Percentiles rank a stretch among this genome's conserved stretches.
phyloP scores from a whole-genome alignment of 2,888 invertebrate genomes.

The Muschampia plurimacula region DNA sequence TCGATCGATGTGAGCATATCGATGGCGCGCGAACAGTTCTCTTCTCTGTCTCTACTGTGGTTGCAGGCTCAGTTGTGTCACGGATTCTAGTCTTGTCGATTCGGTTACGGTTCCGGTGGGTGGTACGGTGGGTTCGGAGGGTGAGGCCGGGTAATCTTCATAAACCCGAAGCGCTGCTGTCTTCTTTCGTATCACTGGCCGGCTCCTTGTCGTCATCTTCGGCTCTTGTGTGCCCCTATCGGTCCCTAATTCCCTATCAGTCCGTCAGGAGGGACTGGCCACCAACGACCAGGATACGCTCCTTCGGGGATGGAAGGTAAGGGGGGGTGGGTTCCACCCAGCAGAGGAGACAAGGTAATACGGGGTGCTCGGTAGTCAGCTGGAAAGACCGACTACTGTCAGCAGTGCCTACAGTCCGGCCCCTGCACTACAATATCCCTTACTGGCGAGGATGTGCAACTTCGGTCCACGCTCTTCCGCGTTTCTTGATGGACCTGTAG shows the following conservation, averaged over 20 bases:
- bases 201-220: not conserved
- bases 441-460: slow-evolving; percentile 5
- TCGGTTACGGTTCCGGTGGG: too few relatives aligned
- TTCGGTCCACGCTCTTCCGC: slow-evolving; percentile 34
- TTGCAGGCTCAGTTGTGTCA: not conserved
- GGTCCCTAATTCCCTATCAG: not conserved
- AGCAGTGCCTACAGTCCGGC: slow-evolving; percentile 9
- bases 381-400: not conserved
- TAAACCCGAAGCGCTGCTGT: not conserved
- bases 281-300: not conserved
- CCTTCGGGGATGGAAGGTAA: not conserved
- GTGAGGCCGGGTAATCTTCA: not conserved
- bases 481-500: not conserved
- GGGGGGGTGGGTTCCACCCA: not conserved
- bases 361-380: slow-evolving; percentile 1
- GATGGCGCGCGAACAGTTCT: not conserved
- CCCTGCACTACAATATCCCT: not conserved
- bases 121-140: not conserved
- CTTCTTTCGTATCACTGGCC: not conserved
- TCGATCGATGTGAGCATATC: not conserved
- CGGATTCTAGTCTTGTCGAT: too few relatives aligned
- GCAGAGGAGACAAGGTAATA: not conserved
- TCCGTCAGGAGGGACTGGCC: not conserved
- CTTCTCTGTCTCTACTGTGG: not conserved
- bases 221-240: not conserved